Conservation (phyloP, 2,888 invertebrate species). For the Danaus chrysippus region DNA sequence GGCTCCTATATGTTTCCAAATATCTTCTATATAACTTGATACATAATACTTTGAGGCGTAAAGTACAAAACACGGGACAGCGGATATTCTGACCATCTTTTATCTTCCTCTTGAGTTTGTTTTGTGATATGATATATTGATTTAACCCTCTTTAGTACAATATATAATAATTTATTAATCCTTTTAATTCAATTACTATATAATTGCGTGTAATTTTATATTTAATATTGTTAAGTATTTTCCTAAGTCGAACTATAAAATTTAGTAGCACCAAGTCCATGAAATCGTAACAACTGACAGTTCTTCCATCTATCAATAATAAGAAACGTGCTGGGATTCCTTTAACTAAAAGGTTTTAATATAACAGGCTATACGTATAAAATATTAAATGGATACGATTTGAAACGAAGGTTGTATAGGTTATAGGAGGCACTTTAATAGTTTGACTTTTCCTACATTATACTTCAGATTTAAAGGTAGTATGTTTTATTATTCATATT, state of each 20-base stretch:
- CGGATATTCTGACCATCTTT: conserved; percentile 24
- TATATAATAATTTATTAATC: conserved; percentile 26
- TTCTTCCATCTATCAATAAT: conserved; percentile 1
- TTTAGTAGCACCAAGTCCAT: conserved; percentile 12
- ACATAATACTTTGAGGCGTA: conserved; percentile 34
- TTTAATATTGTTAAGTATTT: conserved; percentile 30
- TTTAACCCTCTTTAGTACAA: conserved; percentile 27
- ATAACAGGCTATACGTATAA: conserved; percentile 14
- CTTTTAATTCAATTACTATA: conserved; percentile 27
- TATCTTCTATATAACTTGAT: conserved; percentile 34
- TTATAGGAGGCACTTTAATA: conserved; percentile 43
- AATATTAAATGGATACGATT: conserved; percentile 13
- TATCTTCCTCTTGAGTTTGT: conserved; percentile 25
- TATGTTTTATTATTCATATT: conserved; percentile 71
- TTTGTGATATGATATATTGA: conserved; percentile 21
- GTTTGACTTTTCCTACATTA: conserved; percentile 44
- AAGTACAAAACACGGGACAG: conserved; percentile 30
- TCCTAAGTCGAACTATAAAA: conserved; percentile 29
- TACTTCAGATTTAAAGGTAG: conserved; percentile 47
- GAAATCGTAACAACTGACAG: background rate
- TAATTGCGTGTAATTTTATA: conserved; percentile 27
- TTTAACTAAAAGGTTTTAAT: conserved; percentile 17
- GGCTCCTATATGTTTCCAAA: conserved; percentile 43
- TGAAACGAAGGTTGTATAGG: conserved; percentile 54
- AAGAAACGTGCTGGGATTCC: background rate